Evolutionary conservation across 2,888 invertebrate species (phyloP), one percentile per base, ranked within the genome.

Genomic region (Drymonia ruficornis): DNA sequence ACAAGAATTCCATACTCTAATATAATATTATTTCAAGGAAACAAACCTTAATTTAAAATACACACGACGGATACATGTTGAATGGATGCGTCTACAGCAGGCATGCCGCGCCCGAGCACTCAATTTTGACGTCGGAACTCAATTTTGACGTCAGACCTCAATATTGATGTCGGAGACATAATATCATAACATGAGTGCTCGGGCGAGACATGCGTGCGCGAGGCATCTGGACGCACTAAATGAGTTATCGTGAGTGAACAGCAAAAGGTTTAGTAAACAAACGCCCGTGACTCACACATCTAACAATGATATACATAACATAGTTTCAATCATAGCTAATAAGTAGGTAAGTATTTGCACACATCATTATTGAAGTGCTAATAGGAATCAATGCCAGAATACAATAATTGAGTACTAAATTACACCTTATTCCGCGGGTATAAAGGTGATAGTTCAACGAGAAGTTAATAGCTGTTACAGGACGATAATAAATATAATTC

Each of bases 251-350:
- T n/a, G n/a, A 23, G 7, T 42, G 16, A 55, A 65, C 53, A 57
- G 63, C 64, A 45, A 23, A 54, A 59, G 47, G 51, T 60, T 66
- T 51, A 23, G 49, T 56, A 63, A 65, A 65, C 54, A 61, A n/a
- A 47, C 42, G 31, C 8, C 48, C 50, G 59, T 75, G 70, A 73
- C 55, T 72, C 68, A 67, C 50, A 44, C 16, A 34, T 46, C 15
- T 16, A 34, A 18, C 47, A 47, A 18, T 34, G 47, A 34, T 47
- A 34, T 40, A n/a, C n/a, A n/a, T n/a, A n/a, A n/a, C n/a, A n/a
- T n/a, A n/a, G n/a, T n/a, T n/a, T n/a, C n/a, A n/a, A n/a, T n/a
- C n/a, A n/a, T n/a, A n/a, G n/a, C n/a, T n/a, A n/a, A n/a, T n/a
- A n/a, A n/a, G n/a, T n/a, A 45, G 28, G 16, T 19, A 43, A 45